Evolutionary conservation across 2,888 invertebrate species (phyloP).

Genomic region (Brachylomia viminalis): DNA sequence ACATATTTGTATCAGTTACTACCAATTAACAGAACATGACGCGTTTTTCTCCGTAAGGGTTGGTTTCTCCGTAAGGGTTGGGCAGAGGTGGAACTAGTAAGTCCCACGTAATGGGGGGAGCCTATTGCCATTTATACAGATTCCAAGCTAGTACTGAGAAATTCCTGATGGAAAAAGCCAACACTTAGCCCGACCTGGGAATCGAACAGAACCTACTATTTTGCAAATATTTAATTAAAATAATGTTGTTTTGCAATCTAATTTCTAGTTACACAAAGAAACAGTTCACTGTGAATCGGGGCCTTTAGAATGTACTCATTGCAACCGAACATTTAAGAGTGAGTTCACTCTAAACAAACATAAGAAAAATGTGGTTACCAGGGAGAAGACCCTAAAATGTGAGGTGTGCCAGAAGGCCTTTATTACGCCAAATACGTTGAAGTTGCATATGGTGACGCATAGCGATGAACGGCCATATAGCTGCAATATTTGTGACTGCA

Average conservation of each 20-base stretch:
- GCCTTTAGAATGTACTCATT: conserved; percentile 75
- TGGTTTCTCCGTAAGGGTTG: no score
- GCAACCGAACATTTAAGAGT: conserved; percentile 75
- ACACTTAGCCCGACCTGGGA: not conserved
- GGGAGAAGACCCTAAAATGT: conserved; percentile 71
- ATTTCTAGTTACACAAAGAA: conserved; percentile 64
- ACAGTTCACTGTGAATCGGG: conserved; percentile 60
- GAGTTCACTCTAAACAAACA: conserved; percentile 68
- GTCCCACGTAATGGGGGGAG: not conserved
- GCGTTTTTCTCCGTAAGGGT: no score
- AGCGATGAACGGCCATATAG: conserved; percentile 71
- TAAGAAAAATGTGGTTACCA: conserved; percentile 51
- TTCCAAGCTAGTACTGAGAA: not conserved
- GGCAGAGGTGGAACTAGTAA: not conserved
- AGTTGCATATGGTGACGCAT: conserved; percentile 77
- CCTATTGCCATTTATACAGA: not conserved
- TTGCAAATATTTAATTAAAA: not conserved
- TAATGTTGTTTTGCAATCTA: not conserved
- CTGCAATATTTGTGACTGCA: conserved; percentile 74
- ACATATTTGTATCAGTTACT: no score
- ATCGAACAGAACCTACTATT: not conserved
- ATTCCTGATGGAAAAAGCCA: not conserved
- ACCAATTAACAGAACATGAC: no score
- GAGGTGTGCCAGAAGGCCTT: conserved; percentile 74
- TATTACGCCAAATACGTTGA: conserved; percentile 59